A percentile compares a stretch with the other conserved stretches of the same genome.
phyloP scores from a whole-genome alignment of 2,113 vertebrate genomes.

The Colius striatus region DNA sequence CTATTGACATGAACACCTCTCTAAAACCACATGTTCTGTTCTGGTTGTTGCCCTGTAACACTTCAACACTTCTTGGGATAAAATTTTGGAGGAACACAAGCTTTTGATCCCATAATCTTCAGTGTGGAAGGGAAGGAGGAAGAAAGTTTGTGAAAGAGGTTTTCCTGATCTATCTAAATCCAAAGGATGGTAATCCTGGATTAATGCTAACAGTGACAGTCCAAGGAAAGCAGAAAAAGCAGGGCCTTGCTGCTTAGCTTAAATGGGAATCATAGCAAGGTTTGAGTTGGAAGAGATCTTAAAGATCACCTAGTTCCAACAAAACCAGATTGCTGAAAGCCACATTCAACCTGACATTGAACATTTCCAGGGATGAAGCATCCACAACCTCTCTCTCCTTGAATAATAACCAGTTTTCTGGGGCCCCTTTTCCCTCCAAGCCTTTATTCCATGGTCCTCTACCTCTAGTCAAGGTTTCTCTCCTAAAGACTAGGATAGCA shows the following conservation, averaged over 20 bases:
- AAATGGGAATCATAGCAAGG: not conserved
- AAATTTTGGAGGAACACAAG: not conserved
- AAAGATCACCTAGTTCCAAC: no score
- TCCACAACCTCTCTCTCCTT: no score
- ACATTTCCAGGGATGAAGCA: no score
- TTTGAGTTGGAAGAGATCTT: no score
- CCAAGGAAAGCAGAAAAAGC: not conserved
- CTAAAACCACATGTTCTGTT: not conserved
- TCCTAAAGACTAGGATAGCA: no score
- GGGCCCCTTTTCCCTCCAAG: no score
- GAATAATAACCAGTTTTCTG: no score
- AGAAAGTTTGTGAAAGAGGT: not conserved
- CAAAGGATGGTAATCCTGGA: not conserved
- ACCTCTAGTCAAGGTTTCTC: no score
- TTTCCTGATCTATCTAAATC: not conserved
- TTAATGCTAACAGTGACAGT: not conserved
- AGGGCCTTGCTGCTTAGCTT: not conserved
- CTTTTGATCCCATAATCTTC: not conserved
- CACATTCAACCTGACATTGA: no score
- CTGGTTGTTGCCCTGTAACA: not conserved
- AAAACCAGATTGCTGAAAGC: no score
- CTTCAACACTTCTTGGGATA: not conserved
- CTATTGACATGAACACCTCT: rapidly evolving
- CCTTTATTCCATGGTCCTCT: no score
- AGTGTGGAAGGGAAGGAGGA: not conserved